A percentile compares a stretch with the other conserved stretches of the same genome.
These are phyloP conservation scores for Ceramica pisi DNA, from an alignment of 2,888 invertebrate species.

Conservation along the genomic window DNA sequence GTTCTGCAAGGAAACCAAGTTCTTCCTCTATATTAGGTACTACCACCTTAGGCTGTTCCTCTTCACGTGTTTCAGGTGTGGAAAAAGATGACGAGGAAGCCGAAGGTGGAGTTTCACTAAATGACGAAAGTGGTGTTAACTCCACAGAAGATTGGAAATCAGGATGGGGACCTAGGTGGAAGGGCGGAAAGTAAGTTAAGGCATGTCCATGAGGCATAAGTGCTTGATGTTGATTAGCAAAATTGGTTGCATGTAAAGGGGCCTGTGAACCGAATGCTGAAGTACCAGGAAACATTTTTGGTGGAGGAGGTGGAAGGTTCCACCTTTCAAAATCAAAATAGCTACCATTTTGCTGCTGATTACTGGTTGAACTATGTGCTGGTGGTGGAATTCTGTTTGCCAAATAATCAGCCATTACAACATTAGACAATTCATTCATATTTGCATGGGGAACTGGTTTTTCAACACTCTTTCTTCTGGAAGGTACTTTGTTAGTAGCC, in stretches of 20 bases:
- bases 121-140: constrained; percentile 91
- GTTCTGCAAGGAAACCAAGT: constrained; percentile 94
- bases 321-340: constrained; percentile 96
- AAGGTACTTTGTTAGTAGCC: constrained; percentile 74
- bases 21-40: constrained; percentile 97
- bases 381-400: constrained; percentile 93
- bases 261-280: constrained; percentile 91
- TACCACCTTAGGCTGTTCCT: constrained; percentile 95
- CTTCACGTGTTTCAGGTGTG: constrained; percentile 91
- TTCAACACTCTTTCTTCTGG: constrained; percentile 92
- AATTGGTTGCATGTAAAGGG: constrained; percentile 89
- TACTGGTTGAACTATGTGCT: constrained; percentile 92
- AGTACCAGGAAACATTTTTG: constrained; percentile 93
- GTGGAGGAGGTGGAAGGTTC: constrained; percentile 93
- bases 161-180: constrained; percentile 93
- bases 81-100: constrained; percentile 90
- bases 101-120: constrained; percentile 91
- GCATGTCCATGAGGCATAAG: constrained; percentile 93
- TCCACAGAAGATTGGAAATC: constrained; percentile 93
- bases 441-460: constrained; percentile 84
- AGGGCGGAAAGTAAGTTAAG: constrained; percentile 94
- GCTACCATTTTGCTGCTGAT: constrained; percentile 92
- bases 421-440: constrained; percentile 89
- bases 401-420: constrained; percentile 90
- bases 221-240: constrained; percentile 92